Evolutionary conservation across 1,140 invertebrate species (phyloP), one percentile per base, ranked within the genome.

Genomic region (Tribolium madens): DNA sequence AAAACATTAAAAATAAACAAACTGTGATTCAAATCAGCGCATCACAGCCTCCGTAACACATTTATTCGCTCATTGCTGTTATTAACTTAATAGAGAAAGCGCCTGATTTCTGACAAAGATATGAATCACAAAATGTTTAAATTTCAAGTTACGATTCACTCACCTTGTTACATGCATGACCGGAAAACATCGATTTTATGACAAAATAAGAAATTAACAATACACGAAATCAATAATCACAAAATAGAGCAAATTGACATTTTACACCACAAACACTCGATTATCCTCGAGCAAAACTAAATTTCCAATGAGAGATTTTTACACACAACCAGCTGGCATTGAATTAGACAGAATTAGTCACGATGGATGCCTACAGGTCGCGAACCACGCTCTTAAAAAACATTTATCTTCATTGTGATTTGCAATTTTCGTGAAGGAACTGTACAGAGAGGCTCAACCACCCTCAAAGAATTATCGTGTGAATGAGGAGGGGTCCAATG

Each of bases 271-370:
- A 17, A 60, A 10, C 17, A 26, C 3, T 26, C 21, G 6, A 26
- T 26, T 26, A 26, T 26, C 21, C 21, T 26, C 21, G 21, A 26
- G 21, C 21, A 26, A 60, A 60, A 60, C 14, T 15, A 15, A 52
- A 52, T 52, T 52, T 52, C n/a, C 50, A 52, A 17, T 17, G 50
- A 15, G 6, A 60, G 10, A 60, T 60, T 60, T 21, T 26, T 26
- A 26, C 9, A 15, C 53, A 60, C 53, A 47, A 15, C 69, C 36
- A 50, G 33, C 18, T 71, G 69, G 69, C 69, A 71, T 47, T 71
- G 69, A 18, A 15, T 71, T 21, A 17, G 69, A 71, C 42, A n/a
- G 47, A 71, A 71, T 71, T 71, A 71, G 69, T 71, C 69, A 26
- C n/a, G n/a, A 70, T 47, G 42, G 15, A 71, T 50, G 47, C 69